Base-by-base conservation (phyloP, 2,113 vertebrate species). In the Odocoileus virginianus region DNA sequence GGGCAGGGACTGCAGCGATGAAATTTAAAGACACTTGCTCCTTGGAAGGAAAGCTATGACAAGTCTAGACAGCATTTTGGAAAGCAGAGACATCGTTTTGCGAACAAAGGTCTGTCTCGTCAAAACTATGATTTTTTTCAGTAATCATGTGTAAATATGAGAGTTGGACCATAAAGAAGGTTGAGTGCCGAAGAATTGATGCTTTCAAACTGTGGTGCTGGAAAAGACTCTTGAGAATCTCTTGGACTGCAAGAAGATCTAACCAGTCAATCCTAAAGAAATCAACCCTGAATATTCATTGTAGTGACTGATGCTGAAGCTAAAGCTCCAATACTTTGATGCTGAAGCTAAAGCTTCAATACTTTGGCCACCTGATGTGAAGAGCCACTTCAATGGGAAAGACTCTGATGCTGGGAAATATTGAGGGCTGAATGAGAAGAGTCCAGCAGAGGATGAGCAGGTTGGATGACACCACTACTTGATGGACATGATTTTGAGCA, bases 1-100 rank as follows among this genome's bases (percentile, higher is more conserved):
- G 11, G 19, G 36, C 1, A 0, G 21, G 25, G 36, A 43, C 36
- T 43, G 21, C 23, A 7, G 21, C 0, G 0, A 43, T 76, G 71
- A 43, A 74, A 43, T 43, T 76, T 43, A 71, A 71, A 43, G 23
- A 14, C 71, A 76, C 36, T 43, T 76, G 11, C 71, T 43, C 6
- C 36, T 76, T 43, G 36, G 36, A 13, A 23, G 36, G 71, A 43
- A 76, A 76, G 71, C 71, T 76, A 76, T 76, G 36, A 76, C 21
- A 76, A 76, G 14, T 43, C 1, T 27, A 43, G 36, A 76, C 3
- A 76, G 12, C 36, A 76, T 76, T 43, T 43, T 76, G 23, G 43
- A 74, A 74, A 76, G 71, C 36, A 76, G 71, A 76, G 36, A 76
- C 36, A 76, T 76, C 11, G 0, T 76, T 71, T 71, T 43, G 11